Conservation (phyloP, 2,113 vertebrate genomes). For the Apus apus region DNA sequence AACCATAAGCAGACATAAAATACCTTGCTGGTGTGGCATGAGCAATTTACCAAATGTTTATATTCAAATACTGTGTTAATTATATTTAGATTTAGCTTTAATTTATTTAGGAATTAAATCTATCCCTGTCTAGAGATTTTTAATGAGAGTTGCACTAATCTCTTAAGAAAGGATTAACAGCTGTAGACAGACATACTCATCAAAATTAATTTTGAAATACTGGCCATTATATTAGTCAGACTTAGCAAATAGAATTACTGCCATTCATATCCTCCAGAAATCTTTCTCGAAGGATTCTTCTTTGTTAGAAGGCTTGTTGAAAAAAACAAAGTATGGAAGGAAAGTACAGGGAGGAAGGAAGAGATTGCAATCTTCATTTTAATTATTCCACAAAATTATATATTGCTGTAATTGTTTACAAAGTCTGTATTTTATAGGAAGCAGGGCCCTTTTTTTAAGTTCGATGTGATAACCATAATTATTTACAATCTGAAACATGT, state of each 20-base stretch:
- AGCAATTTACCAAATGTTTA: neutral
- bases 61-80: conserved; percentile 30
- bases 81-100: conserved; percentile 46
- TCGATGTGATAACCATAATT: conserved; percentile 12
- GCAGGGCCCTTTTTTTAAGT: neutral
- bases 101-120: conserved; percentile 56
- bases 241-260: conserved; percentile 4
- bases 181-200: conserved; percentile 57
- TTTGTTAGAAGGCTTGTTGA: neutral
- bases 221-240: conserved; percentile 17
- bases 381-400: conserved; percentile 23
- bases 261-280: neutral
- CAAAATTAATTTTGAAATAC: conserved; percentile 49
- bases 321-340: neutral
- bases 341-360: neutral
- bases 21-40: neutral
- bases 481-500: conserved; percentile 12
- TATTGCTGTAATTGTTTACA: conserved; percentile 23
- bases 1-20: neutral
- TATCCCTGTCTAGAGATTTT: conserved; percentile 33
- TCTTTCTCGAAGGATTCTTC: neutral
- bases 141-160: conserved; percentile 37
- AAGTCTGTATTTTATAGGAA: conserved; percentile 28
- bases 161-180: conserved; percentile 64
- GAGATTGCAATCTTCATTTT: conserved; percentile 32